Percentiles rank a stretch among this genome's conserved stretches.
phyloP scores from a whole-genome alignment of 2,888 invertebrate species.

The Eudasyphora cyanicolor region DNA sequence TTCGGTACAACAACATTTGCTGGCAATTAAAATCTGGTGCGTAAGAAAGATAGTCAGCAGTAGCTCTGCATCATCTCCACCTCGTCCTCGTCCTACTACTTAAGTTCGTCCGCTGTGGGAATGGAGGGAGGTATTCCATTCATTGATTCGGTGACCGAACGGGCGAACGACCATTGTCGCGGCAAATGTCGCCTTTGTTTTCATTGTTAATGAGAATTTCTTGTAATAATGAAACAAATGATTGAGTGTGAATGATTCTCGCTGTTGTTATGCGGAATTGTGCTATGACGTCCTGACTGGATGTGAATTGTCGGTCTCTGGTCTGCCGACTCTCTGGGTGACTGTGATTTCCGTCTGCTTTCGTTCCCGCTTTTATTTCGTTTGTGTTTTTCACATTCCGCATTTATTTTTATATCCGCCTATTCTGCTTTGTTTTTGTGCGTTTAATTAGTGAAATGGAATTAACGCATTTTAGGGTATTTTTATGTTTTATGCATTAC shows the following conservation, averaged over 20 bases:
- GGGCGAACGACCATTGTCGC: slow-evolving; percentile 48
- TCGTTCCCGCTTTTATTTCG: slow-evolving; percentile 71
- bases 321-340: slow-evolving; percentile 33
- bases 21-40: slow-evolving; percentile 69
- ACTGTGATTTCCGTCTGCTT: slow-evolving; percentile 62
- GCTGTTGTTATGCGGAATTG: slow-evolving; percentile 70
- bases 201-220: slow-evolving; percentile 79
- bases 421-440: slow-evolving; percentile 66
- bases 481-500: slow-evolving; percentile 61
- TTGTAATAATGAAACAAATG: slow-evolving; percentile 79
- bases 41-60: slow-evolving; percentile 41
- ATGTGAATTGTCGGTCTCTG: not conserved
- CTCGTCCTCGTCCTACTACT: not conserved
- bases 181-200: slow-evolving; percentile 68
- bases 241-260: slow-evolving; percentile 76
- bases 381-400: slow-evolving; percentile 62
- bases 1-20: slow-evolving; percentile 63
- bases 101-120: not conserved
- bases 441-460: slow-evolving; percentile 78
- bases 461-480: slow-evolving; percentile 75
- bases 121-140: slow-evolving; percentile 35
- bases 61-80: not conserved
- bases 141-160: not conserved
- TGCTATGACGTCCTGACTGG: slow-evolving; percentile 41
- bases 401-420: slow-evolving; percentile 30